Evolutionary conservation across 35 echinoderm and acorn worm species (phyloP).

Genomic region (Ophiothrix spiculata): DNA sequence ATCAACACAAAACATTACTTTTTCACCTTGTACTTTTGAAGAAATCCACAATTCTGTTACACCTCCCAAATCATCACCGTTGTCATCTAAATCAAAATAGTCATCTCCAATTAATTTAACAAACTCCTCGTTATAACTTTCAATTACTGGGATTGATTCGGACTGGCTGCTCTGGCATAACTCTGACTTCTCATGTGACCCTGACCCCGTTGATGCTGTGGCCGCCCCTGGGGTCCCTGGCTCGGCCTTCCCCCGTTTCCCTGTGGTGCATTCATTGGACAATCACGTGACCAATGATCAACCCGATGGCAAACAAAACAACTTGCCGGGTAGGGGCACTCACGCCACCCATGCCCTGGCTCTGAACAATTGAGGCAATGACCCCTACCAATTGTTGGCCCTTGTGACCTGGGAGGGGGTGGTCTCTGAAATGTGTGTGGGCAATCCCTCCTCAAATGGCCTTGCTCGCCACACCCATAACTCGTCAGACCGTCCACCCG

Average conservation of each 20-base stretch:
- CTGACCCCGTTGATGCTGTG: neutral
- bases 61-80: neutral
- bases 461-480: neutral
- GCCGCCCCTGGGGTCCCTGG: neutral
- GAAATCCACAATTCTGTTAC: neutral
- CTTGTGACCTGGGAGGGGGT: neutral
- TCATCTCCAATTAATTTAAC: neutral
- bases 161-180: too few species aligned
- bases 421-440: neutral
- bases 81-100: neutral
- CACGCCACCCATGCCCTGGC: neutral
- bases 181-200: too few species aligned
- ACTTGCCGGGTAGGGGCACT: neutral
- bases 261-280: neutral
- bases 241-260: constrained; percentile 3
- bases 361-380: neutral
- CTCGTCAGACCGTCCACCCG: neutral
- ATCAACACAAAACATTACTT: neutral
- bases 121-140: too few species aligned
- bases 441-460: neutral
- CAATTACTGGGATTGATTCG: neutral
- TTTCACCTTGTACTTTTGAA: neutral
- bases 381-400: neutral
- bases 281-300: neutral
- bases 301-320: neutral